Base-by-base conservation (phyloP, 2,888 invertebrate species). In the Drosophila nr. fundita region DNA sequence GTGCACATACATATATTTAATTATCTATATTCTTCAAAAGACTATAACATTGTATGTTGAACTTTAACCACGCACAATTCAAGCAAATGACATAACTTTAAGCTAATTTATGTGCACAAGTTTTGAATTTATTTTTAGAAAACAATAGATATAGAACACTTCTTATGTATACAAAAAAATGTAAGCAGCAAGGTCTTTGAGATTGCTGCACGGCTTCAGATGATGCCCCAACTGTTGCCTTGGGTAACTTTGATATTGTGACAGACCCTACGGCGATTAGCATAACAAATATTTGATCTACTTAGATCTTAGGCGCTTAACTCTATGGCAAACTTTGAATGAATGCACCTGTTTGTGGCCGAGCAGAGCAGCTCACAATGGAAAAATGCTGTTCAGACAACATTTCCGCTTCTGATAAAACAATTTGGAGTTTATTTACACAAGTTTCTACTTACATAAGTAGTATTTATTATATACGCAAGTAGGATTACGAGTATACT, bases 391-490 rank as follows among this genome's bases (percentile, higher is more conserved):
- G 72, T 60, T 65, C 75, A 34, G 72, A 62, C 69, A 75, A 76
- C 82, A 78, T 84, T 84, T 82, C 82, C 82, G 84, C 38, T 84
- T 70, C 57, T 68, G 82, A 82, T 82, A 82, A 82, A 78, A 71
- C 75, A 68, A 73, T 76, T 73, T 67, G 67, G 76, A 64, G 69
- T 82, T 72, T 42, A 69, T 65, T 72, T 68, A 64, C 57, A 82
- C 61, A 42, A 30, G 38, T 42, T 15, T 52, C n/a, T 69, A 38
- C 34, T 36, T 40, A 65, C 48, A 38, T 40, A 30, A 13, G 7
- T 40, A 40, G 21, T 30, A 24, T 13, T 34, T 53, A 27, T 29
- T n/a, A 29, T 55, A 38, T n/a, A 52, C 21, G 15, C 32, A 34
- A 64, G 13, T 68, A 40, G 67, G 53, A 67, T 60, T 70, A 70